Percentiles rank a stretch among this genome's conserved stretches.
These are phyloP conservation scores for Noctua fimbriata DNA, from an alignment of 2,888 invertebrate genomes.

Conservation along the genomic window DNA sequence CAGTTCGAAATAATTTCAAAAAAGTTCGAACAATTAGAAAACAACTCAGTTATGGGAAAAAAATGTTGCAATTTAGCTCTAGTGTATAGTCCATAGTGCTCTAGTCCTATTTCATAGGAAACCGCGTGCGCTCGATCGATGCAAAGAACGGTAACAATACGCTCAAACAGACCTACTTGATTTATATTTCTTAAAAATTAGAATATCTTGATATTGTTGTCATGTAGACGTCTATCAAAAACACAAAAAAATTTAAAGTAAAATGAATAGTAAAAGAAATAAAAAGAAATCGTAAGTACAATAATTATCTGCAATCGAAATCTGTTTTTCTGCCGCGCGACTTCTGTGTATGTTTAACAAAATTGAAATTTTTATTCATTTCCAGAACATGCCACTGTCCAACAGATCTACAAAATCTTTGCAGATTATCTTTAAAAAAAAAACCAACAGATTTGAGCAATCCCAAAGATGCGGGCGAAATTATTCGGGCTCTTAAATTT, in stretches of 20 bases:
- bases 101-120: no score
- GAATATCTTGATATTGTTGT: constrained; percentile 2
- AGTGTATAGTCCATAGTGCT: no score
- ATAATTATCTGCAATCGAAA: not conserved
- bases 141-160: not conserved
- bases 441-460: constrained; percentile 67
- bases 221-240: constrained; percentile 9
- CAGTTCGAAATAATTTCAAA: not conserved
- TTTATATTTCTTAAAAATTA: constrained; percentile 3
- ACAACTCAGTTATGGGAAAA: not conserved
- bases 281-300: constrained; percentile 74
- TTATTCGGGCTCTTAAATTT: constrained; percentile 80
- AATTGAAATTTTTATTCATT: constrained; percentile 16
- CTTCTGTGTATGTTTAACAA: not conserved
- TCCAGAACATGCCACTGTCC: constrained; percentile 73
- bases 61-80: not conserved
- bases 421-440: constrained; percentile 63
- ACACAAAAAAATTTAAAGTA: not conserved
- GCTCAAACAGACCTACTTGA: constrained; percentile 1
- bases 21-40: not conserved
- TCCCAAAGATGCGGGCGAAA: constrained; percentile 80
- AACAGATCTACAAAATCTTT: constrained; percentile 68
- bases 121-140: not conserved
- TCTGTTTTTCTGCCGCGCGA: not conserved
- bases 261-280: constrained; percentile 54